A percentile compares a stretch with the other conserved stretches of the same genome.
These are phyloP conservation scores for Netelia melanura DNA, from an alignment of 2,888 invertebrate genomes.

Conservation along the genomic window DNA sequence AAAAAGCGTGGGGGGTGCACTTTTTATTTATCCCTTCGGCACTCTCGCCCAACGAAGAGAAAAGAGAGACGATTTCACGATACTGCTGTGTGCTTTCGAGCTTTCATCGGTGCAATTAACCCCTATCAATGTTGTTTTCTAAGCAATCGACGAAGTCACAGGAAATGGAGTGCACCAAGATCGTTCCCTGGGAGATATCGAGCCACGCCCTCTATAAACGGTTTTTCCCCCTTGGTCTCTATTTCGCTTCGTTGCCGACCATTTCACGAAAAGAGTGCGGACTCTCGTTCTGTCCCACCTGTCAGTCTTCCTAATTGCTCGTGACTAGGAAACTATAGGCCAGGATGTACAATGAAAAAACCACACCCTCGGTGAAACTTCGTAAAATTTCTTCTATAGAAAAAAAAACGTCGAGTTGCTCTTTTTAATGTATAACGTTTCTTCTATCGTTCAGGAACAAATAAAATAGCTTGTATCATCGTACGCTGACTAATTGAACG, in stretches of 20 bases:
- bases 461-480: constrained; percentile 31
- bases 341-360: constrained; percentile 15
- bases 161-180: constrained; percentile 47
- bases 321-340: constrained; percentile 45
- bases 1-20: background rate
- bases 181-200: constrained; percentile 30
- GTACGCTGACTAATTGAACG: background rate
- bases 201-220: constrained; percentile 52
- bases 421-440: constrained; percentile 15
- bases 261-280: constrained; percentile 39
- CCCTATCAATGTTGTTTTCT: constrained; percentile 64
- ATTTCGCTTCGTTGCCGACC: constrained; percentile 18
- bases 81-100: background rate
- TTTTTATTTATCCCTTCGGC: background rate
- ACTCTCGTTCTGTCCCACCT: constrained; percentile 30
- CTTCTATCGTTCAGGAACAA: constrained; percentile 16
- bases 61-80: background rate
- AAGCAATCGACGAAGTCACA: constrained; percentile 62
- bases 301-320: constrained; percentile 63
- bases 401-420: background rate
- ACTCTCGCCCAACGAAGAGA: background rate
- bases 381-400: constrained; percentile 10
- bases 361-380: constrained; percentile 56
- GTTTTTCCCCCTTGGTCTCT: constrained; percentile 11
- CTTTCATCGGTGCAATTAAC: constrained; percentile 61